Conservation (phyloP, 2,797 vertebrate species). For the Brachyrhaphis roseni region DNA sequence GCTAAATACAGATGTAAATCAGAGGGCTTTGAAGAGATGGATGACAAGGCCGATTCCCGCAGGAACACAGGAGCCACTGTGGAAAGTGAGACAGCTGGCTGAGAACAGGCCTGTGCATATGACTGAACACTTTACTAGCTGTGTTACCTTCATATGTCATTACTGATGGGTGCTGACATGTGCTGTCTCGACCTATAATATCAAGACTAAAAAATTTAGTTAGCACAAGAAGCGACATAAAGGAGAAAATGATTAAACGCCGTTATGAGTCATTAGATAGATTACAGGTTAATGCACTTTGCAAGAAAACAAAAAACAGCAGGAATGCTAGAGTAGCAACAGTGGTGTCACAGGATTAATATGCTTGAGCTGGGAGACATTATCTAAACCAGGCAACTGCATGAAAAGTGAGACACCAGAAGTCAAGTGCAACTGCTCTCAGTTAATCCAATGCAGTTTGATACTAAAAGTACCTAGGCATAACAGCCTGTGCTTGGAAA, state of each 20-base stretch:
- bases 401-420: conserved; percentile 13
- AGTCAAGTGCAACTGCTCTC: conserved; percentile 5
- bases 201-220: conserved; percentile 51
- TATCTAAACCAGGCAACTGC: background rate
- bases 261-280: background rate
- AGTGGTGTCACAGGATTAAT: background rate
- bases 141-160: conserved; percentile 54
- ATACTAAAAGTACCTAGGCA: conserved; percentile 12
- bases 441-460: conserved; percentile 6
- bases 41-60: conserved; percentile 68
- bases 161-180: conserved; percentile 70
- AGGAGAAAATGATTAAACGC: conserved; percentile 8
- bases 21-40: conserved; percentile 71
- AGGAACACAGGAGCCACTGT: conserved; percentile 71
- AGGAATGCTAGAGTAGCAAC: background rate
- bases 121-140: conserved; percentile 60
- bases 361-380: conserved; percentile 6
- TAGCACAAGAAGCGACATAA: conserved; percentile 28
- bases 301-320: conserved; percentile 3
- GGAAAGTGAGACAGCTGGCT: conserved; percentile 75
- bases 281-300: background rate
- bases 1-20: conserved; percentile 73
- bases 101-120: conserved; percentile 48
- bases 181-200: conserved; percentile 57
- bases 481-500: conserved; percentile 12